Evolutionary conservation across 2,888 invertebrate species (phyloP).

Genomic region (Parthenolecanium corni): DNA sequence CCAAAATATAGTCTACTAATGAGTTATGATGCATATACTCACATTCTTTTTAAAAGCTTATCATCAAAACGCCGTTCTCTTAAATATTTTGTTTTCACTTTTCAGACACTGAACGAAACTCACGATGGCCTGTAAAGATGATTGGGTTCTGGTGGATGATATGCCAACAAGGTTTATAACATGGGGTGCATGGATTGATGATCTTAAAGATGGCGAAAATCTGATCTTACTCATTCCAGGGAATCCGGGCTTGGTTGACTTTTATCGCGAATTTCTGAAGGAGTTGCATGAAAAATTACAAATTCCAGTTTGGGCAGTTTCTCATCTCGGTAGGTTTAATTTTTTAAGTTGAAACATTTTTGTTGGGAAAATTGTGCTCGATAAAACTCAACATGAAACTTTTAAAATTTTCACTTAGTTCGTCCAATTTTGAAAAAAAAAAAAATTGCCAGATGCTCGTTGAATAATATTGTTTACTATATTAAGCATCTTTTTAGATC

Average conservation of each 20-base stretch:
- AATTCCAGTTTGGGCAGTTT: conserved; percentile 68
- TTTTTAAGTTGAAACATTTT: neutral
- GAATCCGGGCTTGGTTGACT: conserved; percentile 76
- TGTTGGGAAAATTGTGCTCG: neutral
- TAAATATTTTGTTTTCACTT: too few relatives aligned
- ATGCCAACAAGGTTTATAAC: conserved; percentile 19
- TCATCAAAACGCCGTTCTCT: too few relatives aligned
- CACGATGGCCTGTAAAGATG: conserved; percentile 3
- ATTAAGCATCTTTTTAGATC: too few relatives aligned
- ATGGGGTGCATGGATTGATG: conserved; percentile 16
- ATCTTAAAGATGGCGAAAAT: conserved; percentile 8
- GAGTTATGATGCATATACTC: too few relatives aligned
- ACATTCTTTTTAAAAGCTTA: too few relatives aligned
- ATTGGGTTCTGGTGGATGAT: conserved; percentile 13
- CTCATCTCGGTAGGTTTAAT: conserved; percentile 60
- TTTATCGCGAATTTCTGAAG: conserved; percentile 63
- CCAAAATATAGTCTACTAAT: too few relatives aligned
- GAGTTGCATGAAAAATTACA: conserved; percentile 50
- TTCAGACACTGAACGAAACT: too few relatives aligned
- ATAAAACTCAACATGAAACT: neutral
- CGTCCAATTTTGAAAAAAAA: too few relatives aligned
- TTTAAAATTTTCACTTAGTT: neutral
- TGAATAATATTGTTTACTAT: too few relatives aligned
- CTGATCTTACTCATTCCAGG: conserved; percentile 41
- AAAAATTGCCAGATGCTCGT: too few relatives aligned